Percentiles rank a stretch among this genome's conserved stretches.
Conservation (phyloP, 2,113 vertebrate genomes). For the Grallaria varia region DNA sequence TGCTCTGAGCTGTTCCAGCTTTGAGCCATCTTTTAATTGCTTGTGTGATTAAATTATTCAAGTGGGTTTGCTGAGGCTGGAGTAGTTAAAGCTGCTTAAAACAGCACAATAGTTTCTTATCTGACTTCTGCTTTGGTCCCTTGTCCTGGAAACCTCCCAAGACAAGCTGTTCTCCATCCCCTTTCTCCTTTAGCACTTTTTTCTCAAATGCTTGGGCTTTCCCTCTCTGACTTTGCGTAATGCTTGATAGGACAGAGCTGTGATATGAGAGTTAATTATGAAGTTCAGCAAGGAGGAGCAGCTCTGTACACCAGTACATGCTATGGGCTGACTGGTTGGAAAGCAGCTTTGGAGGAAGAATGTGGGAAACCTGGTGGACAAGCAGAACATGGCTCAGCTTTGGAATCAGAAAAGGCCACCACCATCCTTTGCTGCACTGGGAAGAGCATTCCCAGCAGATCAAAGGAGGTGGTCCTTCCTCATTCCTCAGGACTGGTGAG, state of each 20-base stretch:
- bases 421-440: background rate
- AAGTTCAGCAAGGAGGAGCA: background rate
- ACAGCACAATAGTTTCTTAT: background rate
- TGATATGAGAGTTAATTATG: background rate
- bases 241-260: background rate
- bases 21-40: constrained; percentile 30
- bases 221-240: background rate
- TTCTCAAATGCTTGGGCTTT: background rate
- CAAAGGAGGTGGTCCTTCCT: background rate
- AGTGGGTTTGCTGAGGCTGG: background rate
- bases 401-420: background rate
- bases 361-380: background rate
- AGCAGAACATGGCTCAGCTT: background rate
- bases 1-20: background rate
- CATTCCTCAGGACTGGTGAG: background rate
- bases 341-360: background rate
- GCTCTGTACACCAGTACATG: background rate
- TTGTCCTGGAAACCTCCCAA: background rate
- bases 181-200: background rate
- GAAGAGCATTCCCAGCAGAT: background rate
- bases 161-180: background rate
- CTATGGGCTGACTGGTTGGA: background rate
- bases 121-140: background rate
- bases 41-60: constrained; percentile 1
- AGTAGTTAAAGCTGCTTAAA: background rate